Base-by-base conservation (phyloP, 2,888 invertebrate species). In the Euclidia mi region DNA sequence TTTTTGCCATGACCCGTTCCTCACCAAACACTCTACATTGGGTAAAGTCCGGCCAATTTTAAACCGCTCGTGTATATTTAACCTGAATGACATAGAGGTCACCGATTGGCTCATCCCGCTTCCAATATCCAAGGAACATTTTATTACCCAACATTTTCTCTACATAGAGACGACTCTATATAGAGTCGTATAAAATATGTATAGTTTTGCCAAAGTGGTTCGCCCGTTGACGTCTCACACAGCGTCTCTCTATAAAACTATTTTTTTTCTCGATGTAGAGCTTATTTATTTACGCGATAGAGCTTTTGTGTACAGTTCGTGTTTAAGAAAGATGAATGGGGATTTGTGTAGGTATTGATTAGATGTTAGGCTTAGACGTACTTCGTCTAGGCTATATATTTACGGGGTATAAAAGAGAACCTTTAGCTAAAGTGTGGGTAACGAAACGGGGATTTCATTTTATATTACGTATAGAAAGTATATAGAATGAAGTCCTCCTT, bases 121-220 rank as follows among this genome's bases (percentile, higher is more conserved):
- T 34, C 15, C 50, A 37, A 43, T 57, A 49, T 42, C 44, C 31
- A 12, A 25, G 45, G 35, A 61, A 43, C 49, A 60, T 67, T 73
- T 73, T 71, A 76, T 56, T 67, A 51, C 48, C 40, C 34, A 35
- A 42, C 63, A 18, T 45, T 45, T 51, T 47, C 46, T 52, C 57
- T 56, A 57, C 56, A 59, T 60, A 55, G 10, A 4, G 18, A 47
- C 60, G 59, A 45, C 61, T n/a, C n/a, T 55, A 55, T 29, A 56
- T 45, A 50, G 46, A 58, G 50, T 37, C 9, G 20, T 37, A 66
- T 73, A 66, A 76, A 76, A 72, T 51, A 74, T 72, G 56, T 76
- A 74, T 25, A 57, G 38, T 38, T n/a, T 42, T 12, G 43, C 14
- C 14, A 34, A 72, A 68, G 50, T 68, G 50, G 65, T 61, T 53